These are phyloP conservation scores for Anabacerthia variegaticeps DNA, from an alignment of 2,797 vertebrate species.

Conservation along the genomic window DNA sequence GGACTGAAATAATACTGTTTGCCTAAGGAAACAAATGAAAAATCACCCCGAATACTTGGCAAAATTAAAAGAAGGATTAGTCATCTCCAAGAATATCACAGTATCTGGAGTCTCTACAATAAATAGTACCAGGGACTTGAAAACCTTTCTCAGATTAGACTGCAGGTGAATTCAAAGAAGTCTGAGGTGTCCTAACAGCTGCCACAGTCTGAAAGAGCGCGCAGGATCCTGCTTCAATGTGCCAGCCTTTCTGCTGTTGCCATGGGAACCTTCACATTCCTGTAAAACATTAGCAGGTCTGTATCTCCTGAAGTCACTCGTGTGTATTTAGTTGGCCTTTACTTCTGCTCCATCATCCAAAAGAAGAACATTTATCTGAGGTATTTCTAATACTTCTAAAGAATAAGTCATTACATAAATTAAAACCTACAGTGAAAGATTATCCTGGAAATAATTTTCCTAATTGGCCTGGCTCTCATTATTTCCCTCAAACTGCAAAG, in stretches of 20 bases:
- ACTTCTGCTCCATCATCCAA: not conserved
- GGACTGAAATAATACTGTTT: not conserved
- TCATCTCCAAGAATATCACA: not conserved
- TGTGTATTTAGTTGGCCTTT: not conserved
- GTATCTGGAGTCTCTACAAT: not conserved
- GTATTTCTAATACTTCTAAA: not conserved
- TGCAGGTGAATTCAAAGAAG: not conserved
- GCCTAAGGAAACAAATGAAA: not conserved
- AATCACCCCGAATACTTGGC: not conserved
- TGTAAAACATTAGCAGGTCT: not conserved
- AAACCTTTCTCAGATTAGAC: not conserved
- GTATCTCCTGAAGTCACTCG: not conserved
- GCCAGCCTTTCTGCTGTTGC: slow-evolving; percentile 7
- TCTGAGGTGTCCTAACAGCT: not conserved
- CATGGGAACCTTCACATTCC: not conserved
- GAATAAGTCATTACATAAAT: not conserved
- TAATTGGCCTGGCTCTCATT: not conserved
- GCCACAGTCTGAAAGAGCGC: not conserved
- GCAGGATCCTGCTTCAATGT: not conserved
- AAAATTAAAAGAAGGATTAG: slow-evolving; percentile 1
- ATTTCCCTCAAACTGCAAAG: not conserved
- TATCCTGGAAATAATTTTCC: not conserved
- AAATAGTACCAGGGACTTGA: not conserved
- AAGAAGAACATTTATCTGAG: not conserved
- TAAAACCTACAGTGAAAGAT: not conserved